Evolutionary conservation across 2,888 invertebrate species (phyloP).

Genomic region (Lasioglossum marginatum): DNA sequence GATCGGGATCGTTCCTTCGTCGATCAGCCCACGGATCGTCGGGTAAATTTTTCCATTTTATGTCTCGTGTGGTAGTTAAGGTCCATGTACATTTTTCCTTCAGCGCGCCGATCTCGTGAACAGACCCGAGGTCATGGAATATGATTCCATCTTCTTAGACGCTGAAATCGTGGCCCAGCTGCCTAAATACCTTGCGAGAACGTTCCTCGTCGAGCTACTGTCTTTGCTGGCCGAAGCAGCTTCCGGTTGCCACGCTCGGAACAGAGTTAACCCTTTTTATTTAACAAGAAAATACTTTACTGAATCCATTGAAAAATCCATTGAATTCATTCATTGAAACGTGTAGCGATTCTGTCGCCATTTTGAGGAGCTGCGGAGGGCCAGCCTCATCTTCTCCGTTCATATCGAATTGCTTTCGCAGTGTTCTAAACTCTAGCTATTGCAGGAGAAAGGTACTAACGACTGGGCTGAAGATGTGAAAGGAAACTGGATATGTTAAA

Average conservation of each 20-base stretch:
- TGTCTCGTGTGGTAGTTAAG: slow-evolving; percentile 48
- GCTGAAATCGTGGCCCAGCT: slow-evolving; percentile 35
- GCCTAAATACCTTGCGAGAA: slow-evolving; percentile 18
- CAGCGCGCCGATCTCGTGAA: slow-evolving; percentile 36
- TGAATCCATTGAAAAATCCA: too few relatives aligned
- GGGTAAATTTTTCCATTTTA: slow-evolving; percentile 34
- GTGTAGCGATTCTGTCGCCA: not conserved
- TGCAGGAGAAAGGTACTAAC: too few relatives aligned
- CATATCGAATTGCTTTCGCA: not conserved
- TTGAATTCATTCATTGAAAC: too few relatives aligned
- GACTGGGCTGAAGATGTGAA: too few relatives aligned
- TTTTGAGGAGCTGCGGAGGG: not conserved
- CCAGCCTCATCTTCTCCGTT: not conserved
- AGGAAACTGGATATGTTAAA: too few relatives aligned
- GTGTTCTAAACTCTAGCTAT: too few relatives aligned
- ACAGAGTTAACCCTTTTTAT: not conserved
- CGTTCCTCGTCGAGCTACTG: not conserved
- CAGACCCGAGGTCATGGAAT: slow-evolving; percentile 2
- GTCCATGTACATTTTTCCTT: slow-evolving; percentile 39
- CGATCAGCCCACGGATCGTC: not conserved
- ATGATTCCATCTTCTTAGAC: slow-evolving; percentile 4
- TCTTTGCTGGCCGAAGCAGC: not conserved
- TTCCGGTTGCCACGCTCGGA: not conserved
- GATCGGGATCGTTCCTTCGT: not conserved
- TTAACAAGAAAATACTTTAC: not conserved